A percentile compares a stretch with the other conserved stretches of the same genome.
These are phyloP conservation scores for Zoanthus sansibaricus DNA, from an alignment of 92 coral and sea anemone species.

Conservation along the genomic window DNA sequence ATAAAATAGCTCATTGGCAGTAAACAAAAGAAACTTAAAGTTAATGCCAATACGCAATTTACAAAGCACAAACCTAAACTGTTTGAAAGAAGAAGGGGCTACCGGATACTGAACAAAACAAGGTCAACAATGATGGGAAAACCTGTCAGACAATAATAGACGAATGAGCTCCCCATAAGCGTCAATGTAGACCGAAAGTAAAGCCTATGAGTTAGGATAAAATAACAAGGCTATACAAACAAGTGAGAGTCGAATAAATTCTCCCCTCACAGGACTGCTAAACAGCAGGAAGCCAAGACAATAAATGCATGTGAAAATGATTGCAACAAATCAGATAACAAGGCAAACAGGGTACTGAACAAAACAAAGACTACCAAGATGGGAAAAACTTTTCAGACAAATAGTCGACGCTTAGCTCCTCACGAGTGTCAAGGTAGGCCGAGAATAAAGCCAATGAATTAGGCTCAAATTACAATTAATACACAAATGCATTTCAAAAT, in stretches of 20 bases:
- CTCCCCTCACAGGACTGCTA: background rate
- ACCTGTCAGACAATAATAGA: conserved; percentile 28
- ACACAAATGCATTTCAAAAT: background rate
- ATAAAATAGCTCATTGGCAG: background rate
- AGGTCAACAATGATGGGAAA: conserved; percentile 40
- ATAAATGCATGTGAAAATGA: background rate
- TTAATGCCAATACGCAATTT: background rate
- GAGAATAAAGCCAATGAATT: background rate
- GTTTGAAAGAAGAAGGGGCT: background rate
- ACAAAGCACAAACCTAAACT: background rate
- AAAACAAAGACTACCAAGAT: conserved; percentile 24
- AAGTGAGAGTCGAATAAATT: background rate
- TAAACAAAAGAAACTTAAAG: background rate
- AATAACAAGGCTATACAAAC: background rate
- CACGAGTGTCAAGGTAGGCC: conserved; percentile 28
- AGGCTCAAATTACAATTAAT: background rate
- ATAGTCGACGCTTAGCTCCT: conserved; percentile 25
- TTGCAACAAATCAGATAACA: background rate
- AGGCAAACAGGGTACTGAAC: background rate
- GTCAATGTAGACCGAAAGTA: background rate
- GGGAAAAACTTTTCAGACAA: conserved; percentile 49
- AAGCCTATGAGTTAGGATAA: background rate
- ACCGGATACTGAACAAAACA: background rate
- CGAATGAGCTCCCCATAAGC: too few species aligned
- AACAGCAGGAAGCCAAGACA: background rate